Evolutionary conservation across 1,140 invertebrate genomes (phyloP), one percentile per base, ranked within the genome.

Genomic region (Zaprionus davidi): DNA sequence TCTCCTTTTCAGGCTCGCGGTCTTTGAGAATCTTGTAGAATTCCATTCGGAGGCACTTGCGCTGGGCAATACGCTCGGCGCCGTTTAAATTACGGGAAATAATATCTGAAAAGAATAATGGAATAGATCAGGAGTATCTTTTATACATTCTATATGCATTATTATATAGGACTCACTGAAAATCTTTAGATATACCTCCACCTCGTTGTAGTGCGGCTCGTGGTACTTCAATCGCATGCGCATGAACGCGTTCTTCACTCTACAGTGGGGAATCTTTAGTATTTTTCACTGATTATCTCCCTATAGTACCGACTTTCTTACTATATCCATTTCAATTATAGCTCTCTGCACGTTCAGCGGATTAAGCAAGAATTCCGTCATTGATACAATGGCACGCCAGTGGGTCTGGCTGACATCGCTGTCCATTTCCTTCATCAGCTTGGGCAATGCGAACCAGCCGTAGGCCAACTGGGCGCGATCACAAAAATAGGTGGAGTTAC

Each of bases 381-480:
- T 26, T 1, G 87, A 86, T 2, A 80, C 88, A 11, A 91, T 70
- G 0, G 79, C 78, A 5, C 58, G 76, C 84, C 87, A 92, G 15
- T 86, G 84, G 1, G 79, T 81, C 13, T 81, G 7, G 3, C 31
- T 28, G 6, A 71, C 57, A 24, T 91, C 82, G 59, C 91, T 91
- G 17, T 86, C 67, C 62, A 92, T 60, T 68, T 92, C 82, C 9
- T 71, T 70, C 66, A 91, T 63, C 1, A 92, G 53, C 20, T 92
- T 92, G n/a, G 91, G 91, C 28, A 92, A 22, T 0, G 91, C 84
- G 53, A 76, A 73, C 24, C 55, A 71, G 5, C 91, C 91, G 24
- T 90, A 92, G 5, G 91, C 91, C 75, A 92, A 60, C 57, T 92
- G 44, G 1, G 91, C 80, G 2, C 91, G 77, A 79, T 92, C 87